These are phyloP conservation scores for Aleiodes alternator DNA, from an alignment of 2,888 invertebrate genomes.

Conservation along the genomic window DNA sequence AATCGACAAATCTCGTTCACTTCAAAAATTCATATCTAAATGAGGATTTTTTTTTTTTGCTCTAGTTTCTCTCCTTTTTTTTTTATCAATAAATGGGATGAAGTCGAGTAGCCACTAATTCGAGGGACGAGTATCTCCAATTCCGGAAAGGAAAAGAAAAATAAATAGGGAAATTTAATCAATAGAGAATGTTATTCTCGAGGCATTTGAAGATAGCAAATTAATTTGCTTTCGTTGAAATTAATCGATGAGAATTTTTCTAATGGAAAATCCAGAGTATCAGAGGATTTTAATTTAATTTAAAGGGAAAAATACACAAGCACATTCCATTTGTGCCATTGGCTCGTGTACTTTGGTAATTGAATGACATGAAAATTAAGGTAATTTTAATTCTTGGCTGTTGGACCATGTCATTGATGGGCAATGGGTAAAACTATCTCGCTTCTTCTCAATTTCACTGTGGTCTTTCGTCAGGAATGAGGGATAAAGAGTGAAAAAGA, in stretches of 20 bases:
- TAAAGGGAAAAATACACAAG: background rate
- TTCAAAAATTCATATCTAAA: slow-evolving; percentile 13
- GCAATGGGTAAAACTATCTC: slow-evolving; percentile 14
- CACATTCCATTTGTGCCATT: background rate
- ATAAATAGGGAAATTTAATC: no score
- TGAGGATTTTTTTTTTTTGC: slow-evolving; percentile 1
- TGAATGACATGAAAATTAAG: slow-evolving; percentile 46
- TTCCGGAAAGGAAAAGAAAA: no score
- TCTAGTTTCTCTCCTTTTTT: background rate
- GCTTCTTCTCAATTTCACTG: slow-evolving; percentile 6
- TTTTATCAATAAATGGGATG: background rate
- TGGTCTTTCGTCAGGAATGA: slow-evolving; percentile 32
- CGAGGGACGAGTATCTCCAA: background rate
- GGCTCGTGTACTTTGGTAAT: slow-evolving; percentile 34
- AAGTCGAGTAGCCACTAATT: background rate
- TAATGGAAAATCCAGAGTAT: slow-evolving; percentile 14
- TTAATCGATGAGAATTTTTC: background rate
- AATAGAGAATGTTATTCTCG: no score
- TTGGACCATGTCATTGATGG: slow-evolving; percentile 35
- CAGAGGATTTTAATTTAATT: slow-evolving; percentile 11
- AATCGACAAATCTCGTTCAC: slow-evolving; percentile 19
- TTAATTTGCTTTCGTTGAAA: background rate
- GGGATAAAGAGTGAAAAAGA: slow-evolving; percentile 6
- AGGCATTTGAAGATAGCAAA: background rate
- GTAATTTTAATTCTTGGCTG: slow-evolving; percentile 41